These are phyloP conservation scores for Rhingia rostrata DNA, from an alignment of 2,888 invertebrate species.

Conservation along the genomic window DNA sequence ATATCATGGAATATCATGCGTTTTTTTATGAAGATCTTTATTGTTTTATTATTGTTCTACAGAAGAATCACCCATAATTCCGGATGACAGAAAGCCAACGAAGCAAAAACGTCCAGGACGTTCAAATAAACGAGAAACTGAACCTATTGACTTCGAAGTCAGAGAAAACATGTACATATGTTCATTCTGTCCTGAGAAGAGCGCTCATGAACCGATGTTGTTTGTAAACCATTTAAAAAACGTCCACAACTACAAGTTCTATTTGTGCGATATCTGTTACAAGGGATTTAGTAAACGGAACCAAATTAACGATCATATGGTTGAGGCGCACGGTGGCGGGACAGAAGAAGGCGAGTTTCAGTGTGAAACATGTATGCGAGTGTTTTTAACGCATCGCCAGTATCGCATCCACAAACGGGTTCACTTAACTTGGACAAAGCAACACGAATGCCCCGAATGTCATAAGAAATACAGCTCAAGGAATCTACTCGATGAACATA, in stretches of 20 bases:
- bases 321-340: conserved; percentile 84
- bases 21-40: too few relatives aligned
- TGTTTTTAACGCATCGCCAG: conserved; percentile 85
- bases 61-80: conserved; percentile 27
- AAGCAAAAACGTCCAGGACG: conserved; percentile 46
- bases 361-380: conserved; percentile 86
- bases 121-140: conserved; percentile 26
- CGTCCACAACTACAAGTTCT: conserved; percentile 86
- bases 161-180: conserved; percentile 84
- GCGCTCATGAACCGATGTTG: conserved; percentile 84
- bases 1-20: not conserved
- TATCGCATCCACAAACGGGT: conserved; percentile 87
- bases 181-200: conserved; percentile 76
- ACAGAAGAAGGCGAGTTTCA: conserved; percentile 86
- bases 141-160: conserved; percentile 76
- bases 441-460: conserved; percentile 87
- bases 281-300: conserved; percentile 86
- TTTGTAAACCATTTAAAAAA: conserved; percentile 86
- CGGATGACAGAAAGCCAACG: conserved; percentile 9
- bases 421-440: conserved; percentile 86
- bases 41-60: too few relatives aligned
- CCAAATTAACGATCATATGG: conserved; percentile 87
- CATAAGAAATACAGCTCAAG: conserved; percentile 88
- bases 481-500: conserved; percentile 88
- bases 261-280: conserved; percentile 89